Evolutionary conservation across 1,140 invertebrate species (phyloP).

Genomic region (Cotesia chilonis): DNA sequence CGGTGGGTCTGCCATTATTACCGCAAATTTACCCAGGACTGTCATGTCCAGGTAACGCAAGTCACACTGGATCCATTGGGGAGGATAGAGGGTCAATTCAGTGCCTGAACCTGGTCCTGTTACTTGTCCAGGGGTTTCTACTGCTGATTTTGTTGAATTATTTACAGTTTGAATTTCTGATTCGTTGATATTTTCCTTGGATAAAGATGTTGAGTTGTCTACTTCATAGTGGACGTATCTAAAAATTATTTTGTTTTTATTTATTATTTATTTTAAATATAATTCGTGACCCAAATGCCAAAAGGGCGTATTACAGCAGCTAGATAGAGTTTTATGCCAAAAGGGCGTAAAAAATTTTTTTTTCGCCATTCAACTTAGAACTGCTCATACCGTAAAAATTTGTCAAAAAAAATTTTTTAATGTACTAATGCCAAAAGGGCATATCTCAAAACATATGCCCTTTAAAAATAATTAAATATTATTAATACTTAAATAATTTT

Average conservation of each 20-base stretch:
- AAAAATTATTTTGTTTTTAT: constrained; percentile 36
- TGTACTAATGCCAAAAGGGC: no score
- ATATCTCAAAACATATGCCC: no score
- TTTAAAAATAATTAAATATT: no score
- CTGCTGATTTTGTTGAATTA: constrained; percentile 22
- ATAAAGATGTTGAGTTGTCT: constrained; percentile 70
- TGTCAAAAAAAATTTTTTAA: no score
- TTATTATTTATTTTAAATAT: no score
- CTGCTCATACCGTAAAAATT: no score
- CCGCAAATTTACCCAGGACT: constrained; percentile 91
- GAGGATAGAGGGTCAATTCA: constrained; percentile 77
- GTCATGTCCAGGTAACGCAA: constrained; percentile 95
- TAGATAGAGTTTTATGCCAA: no score
- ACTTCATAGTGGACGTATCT: constrained; percentile 96
- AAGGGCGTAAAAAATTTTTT: no score
- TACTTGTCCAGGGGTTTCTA: constrained; percentile 23
- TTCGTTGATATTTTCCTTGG: constrained; percentile 56
- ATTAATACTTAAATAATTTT: no score
- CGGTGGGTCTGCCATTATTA: constrained; percentile 95
- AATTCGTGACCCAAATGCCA: no score
- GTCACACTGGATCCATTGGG: constrained; percentile 98
- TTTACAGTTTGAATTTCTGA: constrained; percentile 39
- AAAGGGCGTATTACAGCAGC: no score
- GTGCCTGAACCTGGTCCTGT: constrained; percentile 42
- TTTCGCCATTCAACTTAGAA: no score